These are phyloP conservation scores for Gymnothorax reevesii DNA, from an alignment of 2,797 vertebrate species.

Conservation along the genomic window DNA sequence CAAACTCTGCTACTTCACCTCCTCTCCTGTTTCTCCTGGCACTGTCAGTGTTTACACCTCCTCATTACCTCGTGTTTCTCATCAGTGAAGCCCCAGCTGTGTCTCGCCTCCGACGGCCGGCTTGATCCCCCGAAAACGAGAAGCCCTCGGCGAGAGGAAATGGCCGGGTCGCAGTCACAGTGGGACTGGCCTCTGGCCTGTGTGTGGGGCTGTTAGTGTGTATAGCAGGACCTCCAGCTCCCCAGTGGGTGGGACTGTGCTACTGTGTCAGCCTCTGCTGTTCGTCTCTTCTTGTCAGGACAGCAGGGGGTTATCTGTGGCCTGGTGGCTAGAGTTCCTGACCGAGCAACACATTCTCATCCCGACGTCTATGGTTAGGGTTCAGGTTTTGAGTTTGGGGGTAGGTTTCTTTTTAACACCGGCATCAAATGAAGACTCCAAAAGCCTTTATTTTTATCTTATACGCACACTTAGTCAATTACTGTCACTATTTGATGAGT, in stretches of 20 bases:
- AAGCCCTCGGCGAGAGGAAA: constrained; percentile 56
- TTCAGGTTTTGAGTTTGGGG: no score
- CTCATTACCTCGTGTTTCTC: constrained; percentile 74
- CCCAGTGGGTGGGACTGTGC: constrained; percentile 83
- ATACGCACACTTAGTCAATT: no score
- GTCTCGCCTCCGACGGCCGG: constrained; percentile 77
- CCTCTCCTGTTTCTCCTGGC: constrained; percentile 72
- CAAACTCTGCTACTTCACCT: constrained; percentile 57
- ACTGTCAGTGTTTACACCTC: constrained; percentile 67
- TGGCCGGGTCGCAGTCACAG: not conserved
- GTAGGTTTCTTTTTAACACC: no score
- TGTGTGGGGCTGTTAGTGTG: not conserved
- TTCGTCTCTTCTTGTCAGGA: constrained; percentile 57
- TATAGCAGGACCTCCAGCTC: constrained; percentile 85
- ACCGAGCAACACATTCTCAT: no score
- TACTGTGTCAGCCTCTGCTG: constrained; percentile 78
- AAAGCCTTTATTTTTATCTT: no score
- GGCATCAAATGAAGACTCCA: no score
- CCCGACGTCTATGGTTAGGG: no score
- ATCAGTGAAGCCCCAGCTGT: constrained; percentile 72
- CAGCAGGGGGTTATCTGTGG: no score
- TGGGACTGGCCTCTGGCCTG: not conserved
- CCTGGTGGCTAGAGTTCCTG: no score
- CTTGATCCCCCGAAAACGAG: constrained; percentile 81
- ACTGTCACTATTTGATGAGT: no score